A percentile compares a stretch with the other conserved stretches of the same genome.
Conservation (phyloP, 2,888 invertebrate species). For the Stomorhina lunata region DNA sequence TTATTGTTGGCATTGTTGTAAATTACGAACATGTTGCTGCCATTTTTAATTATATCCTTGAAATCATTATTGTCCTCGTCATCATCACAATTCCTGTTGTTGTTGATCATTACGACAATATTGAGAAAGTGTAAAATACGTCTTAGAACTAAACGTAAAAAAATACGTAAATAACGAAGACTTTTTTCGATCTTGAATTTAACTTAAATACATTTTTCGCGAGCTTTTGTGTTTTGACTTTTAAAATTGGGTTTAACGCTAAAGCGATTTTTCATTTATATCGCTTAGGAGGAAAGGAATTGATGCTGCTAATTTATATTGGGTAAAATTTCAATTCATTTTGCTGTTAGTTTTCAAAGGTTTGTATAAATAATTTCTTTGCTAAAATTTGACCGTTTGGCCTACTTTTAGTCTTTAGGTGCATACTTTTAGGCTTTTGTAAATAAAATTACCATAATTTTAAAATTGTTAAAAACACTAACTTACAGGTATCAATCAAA, state of each 20-base stretch:
- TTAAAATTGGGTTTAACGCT: background rate
- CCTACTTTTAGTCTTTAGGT: too few relatives aligned
- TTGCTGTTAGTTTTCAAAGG: conserved; percentile 1
- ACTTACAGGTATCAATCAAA: too few relatives aligned
- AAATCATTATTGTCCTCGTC: conserved; percentile 72
- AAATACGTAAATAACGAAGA: conserved; percentile 76
- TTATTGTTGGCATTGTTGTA: conserved; percentile 70
- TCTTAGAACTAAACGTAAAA: conserved; percentile 78
- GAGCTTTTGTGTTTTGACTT: conserved; percentile 5
- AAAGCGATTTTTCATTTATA: background rate
- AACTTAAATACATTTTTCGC: conserved; percentile 5
- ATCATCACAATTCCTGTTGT: conserved; percentile 52
- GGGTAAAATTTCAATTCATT: background rate
- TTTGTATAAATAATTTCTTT: background rate
- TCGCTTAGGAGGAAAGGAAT: background rate
- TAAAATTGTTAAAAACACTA: too few relatives aligned
- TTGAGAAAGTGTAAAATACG: conserved; percentile 78
- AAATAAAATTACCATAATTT: too few relatives aligned
- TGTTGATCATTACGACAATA: conserved; percentile 67
- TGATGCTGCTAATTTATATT: background rate
- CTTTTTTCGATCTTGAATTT: background rate
- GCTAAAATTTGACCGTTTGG: background rate
- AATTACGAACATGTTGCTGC: conserved; percentile 78
- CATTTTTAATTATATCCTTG: conserved; percentile 71
- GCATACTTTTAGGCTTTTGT: too few relatives aligned